Evolutionary conservation across 2,888 invertebrate species (phyloP).

Genomic region (Nymphalis polychloros): DNA sequence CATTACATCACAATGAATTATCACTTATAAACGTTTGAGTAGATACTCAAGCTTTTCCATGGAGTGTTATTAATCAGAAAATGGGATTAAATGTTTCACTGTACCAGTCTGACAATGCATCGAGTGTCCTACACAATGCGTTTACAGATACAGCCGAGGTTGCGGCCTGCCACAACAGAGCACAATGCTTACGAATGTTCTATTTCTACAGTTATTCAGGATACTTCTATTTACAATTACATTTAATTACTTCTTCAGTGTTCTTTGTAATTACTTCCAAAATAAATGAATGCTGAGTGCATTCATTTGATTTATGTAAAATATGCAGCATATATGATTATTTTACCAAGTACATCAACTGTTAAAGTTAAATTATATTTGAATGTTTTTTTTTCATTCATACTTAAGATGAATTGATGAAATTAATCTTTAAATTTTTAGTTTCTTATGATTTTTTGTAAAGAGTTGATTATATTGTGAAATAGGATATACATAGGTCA

Average conservation of each 20-base stretch:
- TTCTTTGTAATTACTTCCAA: neutral
- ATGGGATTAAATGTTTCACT: conserved; percentile 28
- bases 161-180: conserved; percentile 18
- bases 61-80: conserved; percentile 16
- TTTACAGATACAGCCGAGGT: conserved; percentile 25
- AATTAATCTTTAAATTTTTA: too few relatives aligned
- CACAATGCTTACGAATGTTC: conserved; percentile 22
- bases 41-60: conserved; percentile 1
- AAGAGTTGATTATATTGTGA: too few relatives aligned
- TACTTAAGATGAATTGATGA: too few relatives aligned
- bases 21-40: conserved; percentile 12
- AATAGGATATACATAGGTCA: too few relatives aligned
- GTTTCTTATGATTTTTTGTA: too few relatives aligned
- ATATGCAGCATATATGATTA: too few relatives aligned
- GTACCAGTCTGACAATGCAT: conserved; percentile 20
- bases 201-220: conserved; percentile 8
- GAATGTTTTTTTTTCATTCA: too few relatives aligned
- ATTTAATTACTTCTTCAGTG: neutral
- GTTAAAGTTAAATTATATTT: too few relatives aligned
- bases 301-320: too few relatives aligned
- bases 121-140: conserved; percentile 25
- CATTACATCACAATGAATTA: conserved; percentile 6
- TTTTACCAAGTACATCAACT: too few relatives aligned
- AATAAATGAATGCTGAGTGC: too few relatives aligned
- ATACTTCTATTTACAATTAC: neutral